These are phyloP conservation scores for Plectropomus leopardus DNA, from an alignment of 2,113 vertebrate genomes.

Conservation along the genomic window DNA sequence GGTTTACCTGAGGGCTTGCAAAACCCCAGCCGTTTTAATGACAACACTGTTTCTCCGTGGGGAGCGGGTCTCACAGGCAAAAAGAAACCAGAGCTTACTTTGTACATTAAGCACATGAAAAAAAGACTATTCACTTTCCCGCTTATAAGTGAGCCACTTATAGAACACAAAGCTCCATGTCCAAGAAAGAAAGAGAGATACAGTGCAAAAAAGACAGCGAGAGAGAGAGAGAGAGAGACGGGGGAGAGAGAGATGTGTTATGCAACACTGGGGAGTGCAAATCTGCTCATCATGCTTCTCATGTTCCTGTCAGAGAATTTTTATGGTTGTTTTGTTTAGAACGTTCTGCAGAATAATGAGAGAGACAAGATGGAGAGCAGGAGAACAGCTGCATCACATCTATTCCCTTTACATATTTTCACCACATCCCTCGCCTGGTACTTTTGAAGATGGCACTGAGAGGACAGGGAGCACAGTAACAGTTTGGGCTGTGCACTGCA, in stretches of 20 bases:
- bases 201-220: slow-evolving; percentile 47
- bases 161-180: slow-evolving; percentile 67
- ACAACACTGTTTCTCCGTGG: slow-evolving; percentile 40
- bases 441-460: slow-evolving; percentile 53
- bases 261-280: slow-evolving; percentile 75
- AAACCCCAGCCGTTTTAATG: slow-evolving; percentile 40
- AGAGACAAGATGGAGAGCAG: slow-evolving; percentile 56
- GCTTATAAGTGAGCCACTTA: slow-evolving; percentile 65
- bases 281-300: slow-evolving; percentile 82
- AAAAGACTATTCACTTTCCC: slow-evolving; percentile 49
- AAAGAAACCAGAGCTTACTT: slow-evolving; percentile 52
- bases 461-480: slow-evolving; percentile 54
- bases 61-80: slow-evolving; percentile 41
- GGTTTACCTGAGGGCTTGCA: slow-evolving; percentile 63
- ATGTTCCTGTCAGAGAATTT: slow-evolving; percentile 77
- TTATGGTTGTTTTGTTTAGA: slow-evolving; percentile 75
- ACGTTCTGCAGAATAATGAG: slow-evolving; percentile 62
- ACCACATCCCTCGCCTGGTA: slow-evolving; percentile 17
- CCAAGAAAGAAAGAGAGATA: slow-evolving; percentile 62
- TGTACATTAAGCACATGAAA: slow-evolving; percentile 51
- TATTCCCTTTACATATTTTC: slow-evolving; percentile 34
- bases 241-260: slow-evolving; percentile 65
- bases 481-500: slow-evolving; percentile 57
- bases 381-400: slow-evolving; percentile 67
- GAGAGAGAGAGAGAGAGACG: slow-evolving; percentile 1